Conservation (phyloP, 2,113 vertebrate genomes). For the Empidonax traillii region DNA sequence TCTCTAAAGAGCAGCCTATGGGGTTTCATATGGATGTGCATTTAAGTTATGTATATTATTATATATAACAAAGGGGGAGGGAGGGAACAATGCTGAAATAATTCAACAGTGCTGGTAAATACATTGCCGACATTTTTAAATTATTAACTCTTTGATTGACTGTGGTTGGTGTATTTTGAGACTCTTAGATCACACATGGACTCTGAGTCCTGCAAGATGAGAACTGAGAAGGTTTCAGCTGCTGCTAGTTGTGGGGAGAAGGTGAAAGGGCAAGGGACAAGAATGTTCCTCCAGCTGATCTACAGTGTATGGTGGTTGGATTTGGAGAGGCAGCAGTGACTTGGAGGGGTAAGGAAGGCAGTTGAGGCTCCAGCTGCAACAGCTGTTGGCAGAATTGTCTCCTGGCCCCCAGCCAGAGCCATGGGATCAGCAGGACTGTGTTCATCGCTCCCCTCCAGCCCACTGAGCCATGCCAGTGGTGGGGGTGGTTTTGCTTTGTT, state of each 20-base stretch:
- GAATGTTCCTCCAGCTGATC: not conserved
- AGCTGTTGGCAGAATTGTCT: not conserved
- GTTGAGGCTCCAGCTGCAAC: not conserved
- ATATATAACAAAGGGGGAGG: slow-evolving; percentile 74
- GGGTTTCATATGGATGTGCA: slow-evolving; percentile 77
- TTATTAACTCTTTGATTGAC: slow-evolving; percentile 71
- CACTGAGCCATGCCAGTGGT: accelerated
- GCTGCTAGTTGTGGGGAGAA: not conserved
- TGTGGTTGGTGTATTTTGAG: slow-evolving; percentile 73
- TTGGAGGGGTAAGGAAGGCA: slow-evolving; percentile 10
- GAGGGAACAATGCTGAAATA: slow-evolving; percentile 70
- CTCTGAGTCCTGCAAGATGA: slow-evolving; percentile 38
- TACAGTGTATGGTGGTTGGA: slow-evolving; percentile 48
- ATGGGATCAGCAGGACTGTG: not conserved
- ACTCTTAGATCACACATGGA: slow-evolving; percentile 60
- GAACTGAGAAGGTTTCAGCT: not conserved
- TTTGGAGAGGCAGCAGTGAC: slow-evolving; percentile 40
- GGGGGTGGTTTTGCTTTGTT: slow-evolving; percentile 9
- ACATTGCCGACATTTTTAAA: slow-evolving; percentile 62
- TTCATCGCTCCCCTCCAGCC: not conserved
- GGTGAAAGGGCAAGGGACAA: not conserved
- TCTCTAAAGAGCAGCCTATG: slow-evolving; percentile 70
- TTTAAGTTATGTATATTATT: slow-evolving; percentile 81
- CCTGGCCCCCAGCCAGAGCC: not conserved
- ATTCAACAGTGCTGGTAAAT: slow-evolving; percentile 75